Conservation (phyloP, 2,797 vertebrate species). For the Gymnoscopelus braueri region DNA sequence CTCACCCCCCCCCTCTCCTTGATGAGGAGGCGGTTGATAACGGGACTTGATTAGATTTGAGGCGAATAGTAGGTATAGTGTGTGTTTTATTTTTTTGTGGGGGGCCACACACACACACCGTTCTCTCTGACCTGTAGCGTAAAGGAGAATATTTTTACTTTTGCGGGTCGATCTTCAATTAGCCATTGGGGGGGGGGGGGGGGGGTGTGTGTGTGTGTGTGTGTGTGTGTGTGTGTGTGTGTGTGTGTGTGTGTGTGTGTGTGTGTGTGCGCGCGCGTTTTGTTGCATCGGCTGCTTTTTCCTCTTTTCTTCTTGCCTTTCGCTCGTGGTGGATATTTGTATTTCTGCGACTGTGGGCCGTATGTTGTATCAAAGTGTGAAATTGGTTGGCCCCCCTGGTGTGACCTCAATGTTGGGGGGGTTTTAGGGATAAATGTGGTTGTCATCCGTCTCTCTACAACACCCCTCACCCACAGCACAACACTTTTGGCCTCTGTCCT, state of each 20-base stretch:
- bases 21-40: conserved; percentile 77
- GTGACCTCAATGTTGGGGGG: conserved; percentile 58
- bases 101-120: conserved; percentile 13
- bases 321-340: conserved; percentile 45
- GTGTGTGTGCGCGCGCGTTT: too few relatives aligned
- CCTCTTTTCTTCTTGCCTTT: conserved; percentile 25
- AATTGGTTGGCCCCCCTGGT: conserved; percentile 64
- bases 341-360: conserved; percentile 38
- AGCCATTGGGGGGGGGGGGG: too few relatives aligned
- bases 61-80: conserved; percentile 51
- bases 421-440: conserved; percentile 63
- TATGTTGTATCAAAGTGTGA: conserved; percentile 55
- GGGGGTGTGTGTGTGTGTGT: conserved; percentile 8
- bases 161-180: too few relatives aligned
- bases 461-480: background rate
- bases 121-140: conserved; percentile 63
- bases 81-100: conserved; percentile 60
- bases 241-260: background rate
- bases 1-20: conserved; percentile 49
- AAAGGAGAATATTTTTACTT: background rate
- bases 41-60: conserved; percentile 71
- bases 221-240: conserved; percentile 14
- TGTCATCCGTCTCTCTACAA: conserved; percentile 24
- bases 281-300: background rate
- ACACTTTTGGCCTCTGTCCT: conserved; percentile 50